Conservation (phyloP, 2,888 invertebrate genomes). For the Rhagonycha fulva region DNA sequence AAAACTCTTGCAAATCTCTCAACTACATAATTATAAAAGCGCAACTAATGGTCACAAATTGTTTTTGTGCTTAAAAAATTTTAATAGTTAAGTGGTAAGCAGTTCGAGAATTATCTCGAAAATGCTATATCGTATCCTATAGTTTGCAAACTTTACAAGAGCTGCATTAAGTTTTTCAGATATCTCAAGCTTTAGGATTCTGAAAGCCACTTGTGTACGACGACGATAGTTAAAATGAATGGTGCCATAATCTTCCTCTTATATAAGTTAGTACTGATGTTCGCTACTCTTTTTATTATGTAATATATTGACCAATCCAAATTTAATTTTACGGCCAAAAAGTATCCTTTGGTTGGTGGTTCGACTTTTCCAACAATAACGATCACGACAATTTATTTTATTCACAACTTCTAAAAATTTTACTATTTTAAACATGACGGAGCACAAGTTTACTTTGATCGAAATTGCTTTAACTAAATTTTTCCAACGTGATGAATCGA, state of each 20-base stretch:
- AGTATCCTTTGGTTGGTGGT: not conserved
- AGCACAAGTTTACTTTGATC: not conserved
- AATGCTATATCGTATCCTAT: not conserved
- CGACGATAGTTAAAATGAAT: constrained; percentile 6
- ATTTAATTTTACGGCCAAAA: not conserved
- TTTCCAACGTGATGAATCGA: not conserved
- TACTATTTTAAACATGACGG: not conserved
- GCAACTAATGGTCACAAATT: constrained; percentile 1
- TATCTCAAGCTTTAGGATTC: constrained; percentile 1
- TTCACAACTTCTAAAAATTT: not conserved
- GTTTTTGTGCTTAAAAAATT: not conserved
- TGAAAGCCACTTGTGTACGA: constrained; percentile 4
- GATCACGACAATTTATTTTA: not conserved
- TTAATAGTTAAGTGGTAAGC: not conserved
- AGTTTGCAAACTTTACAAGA: constrained; percentile 7
- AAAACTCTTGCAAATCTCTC: not conserved
- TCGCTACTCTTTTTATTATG: not conserved
- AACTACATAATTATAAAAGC: constrained; percentile 7
- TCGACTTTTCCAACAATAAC: not conserved
- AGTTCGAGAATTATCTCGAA: constrained; percentile 9
- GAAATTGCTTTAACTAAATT: not conserved
- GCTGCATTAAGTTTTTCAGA: constrained; percentile 11
- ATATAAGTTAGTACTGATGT: not conserved
- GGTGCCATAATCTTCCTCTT: constrained; percentile 5
- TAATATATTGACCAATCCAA: not conserved